phyloP scores from a whole-genome alignment of 2,113 vertebrate genomes.

The Narcine bancroftii region DNA sequence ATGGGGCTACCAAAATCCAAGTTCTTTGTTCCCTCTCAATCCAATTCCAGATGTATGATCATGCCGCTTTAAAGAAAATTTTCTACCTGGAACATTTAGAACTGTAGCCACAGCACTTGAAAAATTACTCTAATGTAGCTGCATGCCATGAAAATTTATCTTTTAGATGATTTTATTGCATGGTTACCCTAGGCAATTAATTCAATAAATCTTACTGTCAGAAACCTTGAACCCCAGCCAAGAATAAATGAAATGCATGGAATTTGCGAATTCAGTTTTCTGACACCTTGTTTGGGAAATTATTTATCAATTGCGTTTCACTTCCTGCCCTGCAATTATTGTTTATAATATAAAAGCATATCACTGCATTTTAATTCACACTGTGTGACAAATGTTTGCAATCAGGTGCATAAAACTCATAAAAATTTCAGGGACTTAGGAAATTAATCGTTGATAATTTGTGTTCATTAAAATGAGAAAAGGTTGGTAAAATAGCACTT shows the following conservation, averaged over 20 bases:
- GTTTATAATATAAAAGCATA: conserved; percentile 34
- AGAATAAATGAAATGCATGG: conserved; percentile 71
- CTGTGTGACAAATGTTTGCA: conserved; percentile 32
- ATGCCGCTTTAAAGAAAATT: conserved; percentile 71
- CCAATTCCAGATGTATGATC: not conserved
- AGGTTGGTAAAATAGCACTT: not conserved
- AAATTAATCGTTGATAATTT: conserved; percentile 26
- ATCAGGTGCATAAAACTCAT: conserved; percentile 8
- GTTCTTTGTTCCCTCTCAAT: not conserved
- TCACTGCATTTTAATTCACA: conserved; percentile 31
- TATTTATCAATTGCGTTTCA: conserved; percentile 67
- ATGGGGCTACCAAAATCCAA: not conserved
- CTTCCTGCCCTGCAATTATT: conserved; percentile 32
- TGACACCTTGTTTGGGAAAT: conserved; percentile 77
- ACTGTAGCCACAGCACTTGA: conserved; percentile 72
- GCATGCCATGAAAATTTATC: conserved; percentile 82
- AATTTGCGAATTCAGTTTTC: conserved; percentile 80
- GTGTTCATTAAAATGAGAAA: conserved; percentile 15
- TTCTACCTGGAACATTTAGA: conserved; percentile 76
- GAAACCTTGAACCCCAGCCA: conserved; percentile 63
- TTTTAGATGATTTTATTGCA: conserved; percentile 88
- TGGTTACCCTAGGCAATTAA: conserved; percentile 90
- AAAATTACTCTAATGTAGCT: conserved; percentile 73
- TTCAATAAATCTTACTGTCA: conserved; percentile 91
- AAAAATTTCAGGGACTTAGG: conserved; percentile 6